Percentiles rank a stretch among this genome's conserved stretches.
Evolutionary conservation across 2,113 vertebrate genomes (phyloP).

Genomic region (Dasyornis broadbenti): DNA sequence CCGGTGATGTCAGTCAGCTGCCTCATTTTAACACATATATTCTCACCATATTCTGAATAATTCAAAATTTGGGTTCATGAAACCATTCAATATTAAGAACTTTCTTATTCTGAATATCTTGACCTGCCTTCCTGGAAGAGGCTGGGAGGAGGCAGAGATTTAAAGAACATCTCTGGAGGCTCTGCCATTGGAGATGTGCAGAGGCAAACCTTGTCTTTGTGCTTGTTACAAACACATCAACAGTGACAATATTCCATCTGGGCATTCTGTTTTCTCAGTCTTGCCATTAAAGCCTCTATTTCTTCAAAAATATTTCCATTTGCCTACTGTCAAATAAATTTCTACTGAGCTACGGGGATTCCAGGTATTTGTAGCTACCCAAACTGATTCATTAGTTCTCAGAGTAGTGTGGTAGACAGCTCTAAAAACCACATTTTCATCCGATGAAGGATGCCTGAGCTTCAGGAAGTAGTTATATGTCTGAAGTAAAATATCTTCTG

Average conservation of each 20-base stretch:
- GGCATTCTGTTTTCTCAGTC: neutral
- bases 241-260: neutral
- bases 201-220: neutral
- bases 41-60: neutral
- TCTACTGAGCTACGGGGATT: neutral
- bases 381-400: neutral
- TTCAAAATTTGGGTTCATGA: neutral
- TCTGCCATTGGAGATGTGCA: neutral
- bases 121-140: neutral
- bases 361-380: neutral
- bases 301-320: neutral
- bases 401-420: neutral
- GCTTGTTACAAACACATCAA: neutral
- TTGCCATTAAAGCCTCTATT: neutral
- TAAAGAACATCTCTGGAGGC: neutral
- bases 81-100: neutral
- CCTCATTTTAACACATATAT: neutral
- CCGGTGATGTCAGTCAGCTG: neutral
- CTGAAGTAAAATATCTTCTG: neutral
- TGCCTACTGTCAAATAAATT: neutral
- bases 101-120: neutral
- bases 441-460: neutral
- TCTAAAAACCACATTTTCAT: neutral
- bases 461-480: neutral
- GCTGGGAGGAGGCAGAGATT: neutral